Conservation (phyloP, 2,113 vertebrate genomes). For the Deroptyus accipitrinus region DNA sequence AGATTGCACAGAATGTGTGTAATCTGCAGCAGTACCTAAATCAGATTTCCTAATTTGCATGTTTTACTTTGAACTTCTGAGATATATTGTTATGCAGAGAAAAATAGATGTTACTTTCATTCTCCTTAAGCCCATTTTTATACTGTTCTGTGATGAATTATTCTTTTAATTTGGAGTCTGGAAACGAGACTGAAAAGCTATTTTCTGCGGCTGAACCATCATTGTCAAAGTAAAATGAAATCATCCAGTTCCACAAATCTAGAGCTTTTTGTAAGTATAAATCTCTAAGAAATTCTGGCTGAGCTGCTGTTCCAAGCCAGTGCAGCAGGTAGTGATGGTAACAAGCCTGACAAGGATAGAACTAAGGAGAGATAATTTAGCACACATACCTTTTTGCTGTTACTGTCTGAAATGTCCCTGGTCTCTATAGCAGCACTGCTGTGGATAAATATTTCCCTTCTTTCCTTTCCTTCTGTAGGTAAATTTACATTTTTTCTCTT, state of each 20-base stretch:
- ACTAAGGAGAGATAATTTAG: conserved; percentile 48
- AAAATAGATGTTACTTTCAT: conserved; percentile 2
- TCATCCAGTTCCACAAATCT: background rate
- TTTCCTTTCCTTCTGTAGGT: background rate
- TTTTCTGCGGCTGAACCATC: conserved; percentile 40
- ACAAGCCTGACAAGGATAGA: conserved; percentile 1
- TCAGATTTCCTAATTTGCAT: conserved; percentile 4
- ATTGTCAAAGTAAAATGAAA: conserved; percentile 59
- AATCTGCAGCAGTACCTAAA: background rate
- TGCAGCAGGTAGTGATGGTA: conserved; percentile 21
- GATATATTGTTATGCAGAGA: background rate
- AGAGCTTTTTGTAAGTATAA: background rate
- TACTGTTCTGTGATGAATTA: conserved; percentile 23
- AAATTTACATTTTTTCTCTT: conserved; percentile 48
- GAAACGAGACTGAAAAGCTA: conserved; percentile 26
- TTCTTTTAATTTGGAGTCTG: conserved; percentile 44
- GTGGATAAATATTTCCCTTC: conserved; percentile 28
- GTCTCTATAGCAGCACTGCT: background rate
- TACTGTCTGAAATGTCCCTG: background rate
- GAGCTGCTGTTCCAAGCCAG: background rate
- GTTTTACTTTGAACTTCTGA: background rate
- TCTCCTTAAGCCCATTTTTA: conserved; percentile 28
- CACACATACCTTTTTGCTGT: conserved; percentile 9
- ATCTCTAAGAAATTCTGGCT: background rate
- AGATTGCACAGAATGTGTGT: background rate